A percentile compares a stretch with the other conserved stretches of the same genome.
phyloP scores from a whole-genome alignment of 2,113 vertebrate genomes.

The Maylandia zebra region DNA sequence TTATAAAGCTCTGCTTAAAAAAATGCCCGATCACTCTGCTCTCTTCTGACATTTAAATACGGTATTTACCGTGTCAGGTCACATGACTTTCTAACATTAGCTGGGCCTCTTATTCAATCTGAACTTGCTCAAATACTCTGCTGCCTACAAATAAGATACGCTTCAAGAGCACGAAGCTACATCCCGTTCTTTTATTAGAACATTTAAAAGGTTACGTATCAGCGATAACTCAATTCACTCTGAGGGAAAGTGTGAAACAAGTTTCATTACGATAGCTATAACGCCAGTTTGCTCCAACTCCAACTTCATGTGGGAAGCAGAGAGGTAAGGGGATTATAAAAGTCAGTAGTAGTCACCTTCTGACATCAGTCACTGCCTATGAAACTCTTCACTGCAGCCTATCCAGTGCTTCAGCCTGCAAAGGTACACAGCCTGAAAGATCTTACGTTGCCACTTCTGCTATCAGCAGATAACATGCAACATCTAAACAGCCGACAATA shows the following conservation, averaged over 20 bases:
- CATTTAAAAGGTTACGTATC: background rate
- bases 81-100: background rate
- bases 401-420: background rate
- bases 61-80: background rate
- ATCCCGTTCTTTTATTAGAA: background rate
- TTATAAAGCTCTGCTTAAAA: background rate
- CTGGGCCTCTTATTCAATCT: background rate
- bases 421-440: background rate
- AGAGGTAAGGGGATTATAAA: background rate
- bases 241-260: background rate
- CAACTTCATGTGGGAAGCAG: background rate
- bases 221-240: background rate
- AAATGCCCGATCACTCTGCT: background rate
- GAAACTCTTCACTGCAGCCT: background rate
- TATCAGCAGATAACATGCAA: background rate
- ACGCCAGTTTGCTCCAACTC: background rate
- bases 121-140: background rate
- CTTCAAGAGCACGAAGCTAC: background rate
- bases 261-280: background rate
- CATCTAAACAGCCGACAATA: background rate
- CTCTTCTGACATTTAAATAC: background rate
- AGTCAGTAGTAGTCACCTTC: background rate
- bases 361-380: background rate
- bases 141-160: background rate
- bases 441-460: background rate